Conservation (phyloP, 2,888 invertebrate species). For the Anthophora plumipes region DNA sequence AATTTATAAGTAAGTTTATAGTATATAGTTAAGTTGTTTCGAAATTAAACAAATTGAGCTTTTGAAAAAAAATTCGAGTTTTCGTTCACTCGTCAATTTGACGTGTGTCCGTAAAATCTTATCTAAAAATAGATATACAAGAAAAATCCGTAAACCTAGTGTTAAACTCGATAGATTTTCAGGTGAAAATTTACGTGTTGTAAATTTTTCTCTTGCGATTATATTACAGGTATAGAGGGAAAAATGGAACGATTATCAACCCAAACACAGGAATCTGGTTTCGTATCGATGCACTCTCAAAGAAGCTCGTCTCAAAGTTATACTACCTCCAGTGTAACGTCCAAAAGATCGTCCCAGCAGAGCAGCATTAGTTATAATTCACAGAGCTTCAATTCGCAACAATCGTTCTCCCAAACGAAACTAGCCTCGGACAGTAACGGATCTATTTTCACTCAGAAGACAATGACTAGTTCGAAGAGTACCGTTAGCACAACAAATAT, state of each 20-base stretch:
- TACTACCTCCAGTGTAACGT: slow-evolving; percentile 84
- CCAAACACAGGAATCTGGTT: slow-evolving; percentile 86
- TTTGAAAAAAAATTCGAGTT: too few relatives aligned
- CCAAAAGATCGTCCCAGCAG: slow-evolving; percentile 88
- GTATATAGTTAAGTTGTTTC: too few relatives aligned
- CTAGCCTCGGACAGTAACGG: slow-evolving; percentile 79
- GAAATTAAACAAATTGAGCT: too few relatives aligned
- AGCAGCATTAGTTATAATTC: slow-evolving; percentile 85
- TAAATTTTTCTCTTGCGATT: neutral
- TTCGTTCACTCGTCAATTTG: too few relatives aligned
- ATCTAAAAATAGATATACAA: too few relatives aligned
- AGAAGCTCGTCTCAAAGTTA: slow-evolving; percentile 88
- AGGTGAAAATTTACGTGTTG: too few relatives aligned
- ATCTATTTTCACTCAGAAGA: slow-evolving; percentile 79
- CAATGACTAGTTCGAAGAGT: slow-evolving; percentile 79
- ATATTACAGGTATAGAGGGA: slow-evolving; percentile 80
- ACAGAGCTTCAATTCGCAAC: slow-evolving; percentile 80
- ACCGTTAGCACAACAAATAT: slow-evolving; percentile 77
- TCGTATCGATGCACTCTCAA: slow-evolving; percentile 88
- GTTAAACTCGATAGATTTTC: neutral
- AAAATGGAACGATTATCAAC: slow-evolving; percentile 84
- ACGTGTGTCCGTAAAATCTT: too few relatives aligned
- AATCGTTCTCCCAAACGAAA: slow-evolving; percentile 80
- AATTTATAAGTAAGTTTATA: too few relatives aligned
- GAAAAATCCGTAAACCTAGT: too few relatives aligned